A percentile compares a stretch with the other conserved stretches of the same genome.
These are phyloP conservation scores for Seira sanloemensis DNA, from an alignment of 2,888 invertebrate species.

Conservation along the genomic window DNA sequence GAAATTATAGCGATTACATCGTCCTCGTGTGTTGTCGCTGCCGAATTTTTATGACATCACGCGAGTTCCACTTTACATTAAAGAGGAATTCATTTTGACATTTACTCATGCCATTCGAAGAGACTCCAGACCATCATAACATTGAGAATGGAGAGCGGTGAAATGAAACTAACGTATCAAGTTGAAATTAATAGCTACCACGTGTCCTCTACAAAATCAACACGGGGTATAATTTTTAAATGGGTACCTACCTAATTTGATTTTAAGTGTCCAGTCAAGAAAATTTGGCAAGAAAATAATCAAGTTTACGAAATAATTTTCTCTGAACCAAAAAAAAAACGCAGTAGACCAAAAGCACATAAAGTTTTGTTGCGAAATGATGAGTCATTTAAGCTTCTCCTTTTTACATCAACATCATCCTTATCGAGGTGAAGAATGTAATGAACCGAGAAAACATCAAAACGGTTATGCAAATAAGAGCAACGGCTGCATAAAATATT, in stretches of 20 bases:
- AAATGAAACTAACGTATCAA: too few species aligned
- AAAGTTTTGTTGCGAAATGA: too few species aligned
- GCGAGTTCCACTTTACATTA: background rate
- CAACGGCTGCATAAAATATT: background rate
- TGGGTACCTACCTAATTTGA: background rate
- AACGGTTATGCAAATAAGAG: background rate
- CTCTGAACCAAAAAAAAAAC: too few species aligned
- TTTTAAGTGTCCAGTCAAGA: too few species aligned
- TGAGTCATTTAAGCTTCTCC: too few species aligned
- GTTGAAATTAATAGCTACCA: too few species aligned
- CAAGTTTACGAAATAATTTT: too few species aligned
- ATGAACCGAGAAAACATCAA: background rate
- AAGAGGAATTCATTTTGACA: background rate
- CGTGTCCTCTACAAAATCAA: background rate
- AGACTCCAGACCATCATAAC: too few species aligned
- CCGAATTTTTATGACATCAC: slow-evolving; percentile 5
- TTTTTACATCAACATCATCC: too few species aligned
- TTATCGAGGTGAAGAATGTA: background rate
- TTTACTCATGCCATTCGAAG: background rate
- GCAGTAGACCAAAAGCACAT: too few species aligned
- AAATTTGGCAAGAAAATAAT: too few species aligned
- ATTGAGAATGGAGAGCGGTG: too few species aligned
- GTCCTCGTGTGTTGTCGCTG: background rate
- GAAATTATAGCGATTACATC: slow-evolving; percentile 1
- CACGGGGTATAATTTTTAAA: background rate